These are phyloP conservation scores for Crossocerus cetratus DNA, from an alignment of 2,888 invertebrate genomes.

Conservation along the genomic window DNA sequence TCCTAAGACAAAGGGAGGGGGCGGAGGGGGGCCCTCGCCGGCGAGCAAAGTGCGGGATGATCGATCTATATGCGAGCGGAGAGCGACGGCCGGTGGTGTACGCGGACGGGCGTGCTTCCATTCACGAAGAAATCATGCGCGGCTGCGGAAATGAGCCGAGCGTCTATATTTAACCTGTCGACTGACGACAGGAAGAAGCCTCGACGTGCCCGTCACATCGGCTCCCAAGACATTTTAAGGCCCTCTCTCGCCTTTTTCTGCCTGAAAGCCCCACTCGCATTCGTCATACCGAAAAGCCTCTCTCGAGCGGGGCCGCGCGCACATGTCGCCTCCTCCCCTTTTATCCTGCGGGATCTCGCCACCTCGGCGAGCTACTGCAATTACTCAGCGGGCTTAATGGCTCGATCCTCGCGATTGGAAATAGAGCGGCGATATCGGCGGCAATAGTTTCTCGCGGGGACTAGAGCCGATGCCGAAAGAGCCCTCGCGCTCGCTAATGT, in stretches of 20 bases:
- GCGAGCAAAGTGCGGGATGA: neutral
- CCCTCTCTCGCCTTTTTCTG: constrained; percentile 38
- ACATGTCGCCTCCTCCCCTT: neutral
- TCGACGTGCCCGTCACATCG: constrained; percentile 69
- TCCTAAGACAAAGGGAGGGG: neutral
- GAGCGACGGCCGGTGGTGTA: constrained; percentile 6
- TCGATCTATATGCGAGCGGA: constrained; percentile 38
- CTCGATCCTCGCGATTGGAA: no score
- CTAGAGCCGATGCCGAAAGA: constrained; percentile 8
- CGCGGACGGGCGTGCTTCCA: constrained; percentile 58
- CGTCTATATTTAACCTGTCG: constrained; percentile 72
- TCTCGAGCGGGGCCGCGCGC: neutral
- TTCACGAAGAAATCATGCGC: constrained; percentile 74
- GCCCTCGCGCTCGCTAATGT: constrained; percentile 40
- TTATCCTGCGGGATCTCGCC: no score
- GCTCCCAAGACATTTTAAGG: constrained; percentile 57
- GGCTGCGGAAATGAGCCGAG: constrained; percentile 70
- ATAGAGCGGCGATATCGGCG: no score
- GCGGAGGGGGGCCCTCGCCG: no score
- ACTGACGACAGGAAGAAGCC: constrained; percentile 73
- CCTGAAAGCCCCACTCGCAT: constrained; percentile 16
- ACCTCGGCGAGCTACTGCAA: no score
- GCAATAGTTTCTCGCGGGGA: neutral
- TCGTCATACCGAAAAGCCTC: constrained; percentile 33
- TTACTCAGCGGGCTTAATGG: no score